Evolutionary conservation across 2,888 invertebrate species (phyloP).

Genomic region (Spatulosminthurus flaviceps): DNA sequence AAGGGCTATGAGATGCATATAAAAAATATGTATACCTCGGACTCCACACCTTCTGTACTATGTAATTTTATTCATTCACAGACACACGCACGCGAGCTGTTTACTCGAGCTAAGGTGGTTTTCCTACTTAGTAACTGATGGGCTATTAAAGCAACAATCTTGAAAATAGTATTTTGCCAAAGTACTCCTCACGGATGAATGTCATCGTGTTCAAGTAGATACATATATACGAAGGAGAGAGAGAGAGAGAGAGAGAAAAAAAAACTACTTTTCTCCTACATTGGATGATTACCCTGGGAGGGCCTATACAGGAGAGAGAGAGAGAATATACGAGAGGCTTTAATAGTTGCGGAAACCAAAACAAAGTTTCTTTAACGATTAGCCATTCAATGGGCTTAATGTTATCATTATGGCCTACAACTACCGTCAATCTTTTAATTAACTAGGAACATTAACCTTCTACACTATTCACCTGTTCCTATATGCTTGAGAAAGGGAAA

Average conservation of each 20-base stretch:
- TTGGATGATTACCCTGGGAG: too few species aligned
- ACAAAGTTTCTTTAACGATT: conserved; percentile 31
- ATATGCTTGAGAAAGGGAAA: too few species aligned
- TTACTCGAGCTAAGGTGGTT: background rate
- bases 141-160: conserved; percentile 36
- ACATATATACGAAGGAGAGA: too few species aligned
- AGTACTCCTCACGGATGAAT: background rate
- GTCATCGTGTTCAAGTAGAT: background rate
- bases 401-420: conserved; percentile 19
- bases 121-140: conserved; percentile 31
- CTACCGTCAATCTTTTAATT: conserved; percentile 22
- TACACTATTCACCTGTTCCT: background rate
- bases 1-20: too few species aligned
- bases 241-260: too few species aligned
- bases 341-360: background rate
- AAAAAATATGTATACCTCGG: too few species aligned
- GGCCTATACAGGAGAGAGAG: too few species aligned
- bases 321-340: too few species aligned
- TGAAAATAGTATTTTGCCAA: conserved; percentile 20
- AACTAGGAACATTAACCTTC: background rate
- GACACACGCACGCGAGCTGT: conserved; percentile 19
- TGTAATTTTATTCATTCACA: conserved; percentile 15
- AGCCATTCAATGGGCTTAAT: conserved; percentile 29
- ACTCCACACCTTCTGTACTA: too few species aligned
- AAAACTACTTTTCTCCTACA: too few species aligned